Conservation (phyloP, 2,113 vertebrate genomes). For the Saiga tatarica region DNA sequence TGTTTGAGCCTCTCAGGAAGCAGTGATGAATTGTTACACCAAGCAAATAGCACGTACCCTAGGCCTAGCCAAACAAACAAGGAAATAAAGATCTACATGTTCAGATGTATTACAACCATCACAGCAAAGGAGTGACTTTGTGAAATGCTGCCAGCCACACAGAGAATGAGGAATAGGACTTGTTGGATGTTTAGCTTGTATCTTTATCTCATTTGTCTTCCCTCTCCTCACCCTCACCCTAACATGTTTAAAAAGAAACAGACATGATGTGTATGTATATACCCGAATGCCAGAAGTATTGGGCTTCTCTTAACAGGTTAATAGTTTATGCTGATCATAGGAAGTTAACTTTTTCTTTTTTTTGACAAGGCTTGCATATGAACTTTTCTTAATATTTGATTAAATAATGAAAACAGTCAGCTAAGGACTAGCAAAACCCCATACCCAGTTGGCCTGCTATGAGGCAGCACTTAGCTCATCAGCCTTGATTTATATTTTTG, state of each 20-base stretch:
- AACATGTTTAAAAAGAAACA: constrained; percentile 65
- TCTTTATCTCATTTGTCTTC: constrained; percentile 61
- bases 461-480: constrained; percentile 34
- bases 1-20: constrained; percentile 90
- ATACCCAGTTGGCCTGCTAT: constrained; percentile 54
- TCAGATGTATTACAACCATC: neutral
- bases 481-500: constrained; percentile 23
- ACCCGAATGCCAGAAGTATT: constrained; percentile 67
- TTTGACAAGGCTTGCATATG: constrained; percentile 62
- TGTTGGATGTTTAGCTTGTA: constrained; percentile 58
- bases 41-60: constrained; percentile 8
- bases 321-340: constrained; percentile 78
- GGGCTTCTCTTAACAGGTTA: constrained; percentile 67
- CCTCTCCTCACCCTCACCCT: neutral
- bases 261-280: constrained; percentile 73
- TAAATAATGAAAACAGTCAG: constrained; percentile 68
- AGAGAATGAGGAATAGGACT: constrained; percentile 58
- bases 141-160: neutral
- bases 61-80: constrained; percentile 55
- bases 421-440: constrained; percentile 44
- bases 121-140: neutral
- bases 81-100: constrained; percentile 46
- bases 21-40: constrained; percentile 81
- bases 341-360: constrained; percentile 65
- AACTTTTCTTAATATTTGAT: constrained; percentile 66